Evolutionary conservation across 2,888 invertebrate species (phyloP).

Genomic region (Mellilla xanthometata): DNA sequence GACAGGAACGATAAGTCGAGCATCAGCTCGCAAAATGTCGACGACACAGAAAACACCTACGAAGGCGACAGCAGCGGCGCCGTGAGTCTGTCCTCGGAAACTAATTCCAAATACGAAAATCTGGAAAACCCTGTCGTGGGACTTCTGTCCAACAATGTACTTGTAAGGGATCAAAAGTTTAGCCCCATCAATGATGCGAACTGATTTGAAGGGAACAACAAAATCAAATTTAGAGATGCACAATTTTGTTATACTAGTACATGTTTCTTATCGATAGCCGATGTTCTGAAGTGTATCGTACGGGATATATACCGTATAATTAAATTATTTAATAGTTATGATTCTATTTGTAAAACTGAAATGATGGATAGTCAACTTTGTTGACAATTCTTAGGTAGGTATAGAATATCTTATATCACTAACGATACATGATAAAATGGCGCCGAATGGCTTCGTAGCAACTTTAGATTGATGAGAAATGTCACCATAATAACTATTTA

Average conservation of each 20-base stretch:
- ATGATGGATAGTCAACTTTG: no score
- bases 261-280: slow-evolving; percentile 3
- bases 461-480: no score
- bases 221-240: slow-evolving; percentile 37
- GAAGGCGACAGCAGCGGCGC: slow-evolving; percentile 76
- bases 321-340: no score
- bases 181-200: slow-evolving; percentile 63
- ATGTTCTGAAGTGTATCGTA: no score
- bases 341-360: no score
- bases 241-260: slow-evolving; percentile 12
- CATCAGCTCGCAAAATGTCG: slow-evolving; percentile 68
- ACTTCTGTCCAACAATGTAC: slow-evolving; percentile 60
- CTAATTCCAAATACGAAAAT: slow-evolving; percentile 74
- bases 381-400: no score
- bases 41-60: slow-evolving; percentile 70
- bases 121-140: slow-evolving; percentile 78
- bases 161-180: slow-evolving; percentile 64
- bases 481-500: no score
- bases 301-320: no score
- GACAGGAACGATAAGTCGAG: slow-evolving; percentile 69
- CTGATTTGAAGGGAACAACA: slow-evolving; percentile 44
- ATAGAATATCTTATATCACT: no score
- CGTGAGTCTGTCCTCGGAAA: slow-evolving; percentile 72
- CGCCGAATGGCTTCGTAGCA: no score
- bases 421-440: no score